Percentiles rank a stretch among this genome's conserved stretches.
These are phyloP conservation scores for Orchestes rusci DNA, from an alignment of 2,888 invertebrate genomes.

Conservation along the genomic window DNA sequence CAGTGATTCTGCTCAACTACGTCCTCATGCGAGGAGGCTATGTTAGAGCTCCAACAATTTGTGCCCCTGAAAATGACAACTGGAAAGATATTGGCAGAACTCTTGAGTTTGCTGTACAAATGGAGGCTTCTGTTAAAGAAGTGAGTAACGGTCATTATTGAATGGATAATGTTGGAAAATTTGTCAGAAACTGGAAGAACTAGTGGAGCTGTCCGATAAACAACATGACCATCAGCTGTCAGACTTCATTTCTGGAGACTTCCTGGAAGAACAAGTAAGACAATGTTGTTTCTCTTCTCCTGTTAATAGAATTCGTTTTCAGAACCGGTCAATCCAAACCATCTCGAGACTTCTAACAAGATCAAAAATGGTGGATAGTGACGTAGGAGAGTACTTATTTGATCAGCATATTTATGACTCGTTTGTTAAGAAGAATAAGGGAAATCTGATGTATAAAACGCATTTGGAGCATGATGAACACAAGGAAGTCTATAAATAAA, in stretches of 20 bases:
- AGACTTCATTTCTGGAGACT: constrained; percentile 49
- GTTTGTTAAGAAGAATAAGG: constrained; percentile 29
- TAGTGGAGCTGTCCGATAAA: constrained; percentile 43
- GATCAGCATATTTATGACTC: constrained; percentile 37
- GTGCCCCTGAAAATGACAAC: constrained; percentile 35
- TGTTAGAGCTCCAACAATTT: constrained; percentile 38
- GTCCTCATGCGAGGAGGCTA: constrained; percentile 46
- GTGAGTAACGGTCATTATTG: constrained; percentile 23
- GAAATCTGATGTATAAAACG: constrained; percentile 28
- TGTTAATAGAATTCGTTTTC: constrained; percentile 10
- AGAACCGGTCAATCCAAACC: constrained; percentile 38
- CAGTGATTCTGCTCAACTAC: constrained; percentile 43
- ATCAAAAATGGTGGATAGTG: constrained; percentile 31
- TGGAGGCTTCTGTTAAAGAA: constrained; percentile 40
- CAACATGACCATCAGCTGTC: constrained; percentile 46
- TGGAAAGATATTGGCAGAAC: constrained; percentile 43
- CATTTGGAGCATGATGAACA: constrained; percentile 13
- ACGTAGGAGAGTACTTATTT: constrained; percentile 36
- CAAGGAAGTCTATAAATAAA: constrained; percentile 27
- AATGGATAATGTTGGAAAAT: neutral
- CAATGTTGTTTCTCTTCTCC: too few relatives aligned
- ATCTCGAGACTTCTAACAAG: constrained; percentile 34
- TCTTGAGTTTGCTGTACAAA: constrained; percentile 38
- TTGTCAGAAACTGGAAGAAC: constrained; percentile 40
- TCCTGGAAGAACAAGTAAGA: constrained; percentile 48